Evolutionary conservation across 2,797 vertebrate species (phyloP), one percentile per base, ranked within the genome.

Genomic region (Buphagus erythrorhynchus): DNA sequence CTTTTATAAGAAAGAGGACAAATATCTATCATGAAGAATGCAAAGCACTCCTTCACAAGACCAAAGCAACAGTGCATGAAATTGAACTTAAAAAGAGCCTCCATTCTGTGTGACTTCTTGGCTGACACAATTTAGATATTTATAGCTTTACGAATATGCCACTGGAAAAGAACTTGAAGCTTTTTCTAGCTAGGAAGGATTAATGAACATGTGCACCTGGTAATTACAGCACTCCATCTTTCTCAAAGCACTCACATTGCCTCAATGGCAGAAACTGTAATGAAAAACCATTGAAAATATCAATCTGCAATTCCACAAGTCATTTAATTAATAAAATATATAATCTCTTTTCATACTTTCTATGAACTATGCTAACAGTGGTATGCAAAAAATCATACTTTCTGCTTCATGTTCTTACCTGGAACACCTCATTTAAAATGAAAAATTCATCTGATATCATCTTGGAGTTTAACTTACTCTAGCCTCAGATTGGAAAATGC

Each of bases 61-160:
- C 96, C 93, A 98, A 98, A 96, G 97, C 98, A 98, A 97, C 96
- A 97, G 97, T 98, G 98, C 98, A 98, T 98, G 98, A 98, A 98
- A 98, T 98, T 98, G 98, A 98, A 98, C 98, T 97, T 94, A 97
- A 98, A 98, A 98, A 98, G 95, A 98, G 97, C 96, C 95, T 98
- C 97, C 97, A 97, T 98, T 98, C 97, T 97, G 94, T 97, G 96
- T 95, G 97, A 98, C 97, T 98, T 98, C 97, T 98, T 98, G 97
- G 97, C 97, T 98, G 97, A 98, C 98, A 98, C 97, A 98, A 98
- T 98, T 98, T 98, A 97, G 98, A 97, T 98, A 98, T 98, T 98
- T 98, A 98, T 98, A 98, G 97, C 97, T 98, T 98, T 98, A 98
- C 83, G 97, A 98, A 98, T 97, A 97, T 98, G 97, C 98, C 97